Conservation (phyloP, 2,113 vertebrate genomes). For the Bungarus multicinctus region DNA sequence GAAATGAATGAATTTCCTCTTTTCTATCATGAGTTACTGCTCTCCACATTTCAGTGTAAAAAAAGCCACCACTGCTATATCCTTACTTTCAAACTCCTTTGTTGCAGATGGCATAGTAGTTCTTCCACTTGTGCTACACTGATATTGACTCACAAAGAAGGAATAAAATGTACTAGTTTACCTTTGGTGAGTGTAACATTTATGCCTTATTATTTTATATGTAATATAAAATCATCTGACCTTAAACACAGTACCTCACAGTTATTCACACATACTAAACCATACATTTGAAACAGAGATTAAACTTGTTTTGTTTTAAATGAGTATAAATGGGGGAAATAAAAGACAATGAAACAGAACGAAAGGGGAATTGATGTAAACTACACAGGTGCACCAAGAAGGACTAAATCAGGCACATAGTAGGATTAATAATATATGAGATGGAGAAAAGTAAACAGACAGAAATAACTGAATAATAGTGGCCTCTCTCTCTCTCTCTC, state of each 20-base stretch:
- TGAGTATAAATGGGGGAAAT: not conserved
- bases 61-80: not conserved
- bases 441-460: not conserved
- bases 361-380: not conserved
- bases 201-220: too few relatives aligned
- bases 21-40: not conserved
- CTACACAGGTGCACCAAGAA: not conserved
- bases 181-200: not conserved
- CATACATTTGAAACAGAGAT: not conserved
- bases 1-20: not conserved
- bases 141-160: not conserved
- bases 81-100: not conserved
- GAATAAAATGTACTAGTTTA: not conserved
- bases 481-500: too few relatives aligned
- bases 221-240: not conserved
- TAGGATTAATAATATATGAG: not conserved
- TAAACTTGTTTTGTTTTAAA: not conserved
- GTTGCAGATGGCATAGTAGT: not conserved
- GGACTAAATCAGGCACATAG: not conserved
- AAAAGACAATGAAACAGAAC: not conserved
- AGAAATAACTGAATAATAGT: not conserved
- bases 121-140: not conserved
- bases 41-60: not conserved
- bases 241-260: not conserved
- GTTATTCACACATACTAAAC: not conserved